These are phyloP conservation scores for Cephonodes hylas DNA, from an alignment of 2,888 invertebrate species.

Conservation along the genomic window DNA sequence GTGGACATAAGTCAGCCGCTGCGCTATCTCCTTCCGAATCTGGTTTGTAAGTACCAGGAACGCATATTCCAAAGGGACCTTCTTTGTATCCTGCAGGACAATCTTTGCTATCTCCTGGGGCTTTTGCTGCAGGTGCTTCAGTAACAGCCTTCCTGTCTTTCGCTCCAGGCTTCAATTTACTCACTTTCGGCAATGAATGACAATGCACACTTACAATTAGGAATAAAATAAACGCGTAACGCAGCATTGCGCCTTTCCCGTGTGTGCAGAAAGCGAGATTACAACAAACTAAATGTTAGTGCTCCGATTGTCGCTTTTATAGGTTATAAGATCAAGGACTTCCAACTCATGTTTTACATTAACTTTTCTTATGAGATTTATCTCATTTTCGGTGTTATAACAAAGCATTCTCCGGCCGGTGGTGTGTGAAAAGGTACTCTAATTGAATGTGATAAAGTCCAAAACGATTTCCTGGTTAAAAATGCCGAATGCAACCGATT, in stretches of 20 bases:
- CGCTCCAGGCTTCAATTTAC: background rate
- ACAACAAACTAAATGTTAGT: constrained; percentile 3
- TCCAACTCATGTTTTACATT: constrained; percentile 3
- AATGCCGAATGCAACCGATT: constrained; percentile 1
- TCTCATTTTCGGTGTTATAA: constrained; percentile 7
- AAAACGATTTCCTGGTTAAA: background rate
- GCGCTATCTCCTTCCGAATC: background rate
- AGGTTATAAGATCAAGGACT: constrained; percentile 8
- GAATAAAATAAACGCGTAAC: background rate
- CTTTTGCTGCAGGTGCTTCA: background rate
- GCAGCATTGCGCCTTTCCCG: background rate
- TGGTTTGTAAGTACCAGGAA: constrained; percentile 1
- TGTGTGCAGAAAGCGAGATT: background rate
- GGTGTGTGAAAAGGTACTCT: background rate
- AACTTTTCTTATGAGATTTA: constrained; percentile 11
- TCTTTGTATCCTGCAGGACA: background rate
- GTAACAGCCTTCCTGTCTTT: background rate
- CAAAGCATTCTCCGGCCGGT: background rate
- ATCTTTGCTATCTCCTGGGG: background rate
- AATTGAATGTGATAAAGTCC: background rate
- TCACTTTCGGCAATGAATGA: background rate
- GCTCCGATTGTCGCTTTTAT: constrained; percentile 1
- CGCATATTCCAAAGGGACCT: background rate
- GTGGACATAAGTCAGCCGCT: background rate
- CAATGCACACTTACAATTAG: constrained; percentile 4